Base-by-base conservation (phyloP, 1,140 invertebrate species). In the Harlomillsia oculata region DNA sequence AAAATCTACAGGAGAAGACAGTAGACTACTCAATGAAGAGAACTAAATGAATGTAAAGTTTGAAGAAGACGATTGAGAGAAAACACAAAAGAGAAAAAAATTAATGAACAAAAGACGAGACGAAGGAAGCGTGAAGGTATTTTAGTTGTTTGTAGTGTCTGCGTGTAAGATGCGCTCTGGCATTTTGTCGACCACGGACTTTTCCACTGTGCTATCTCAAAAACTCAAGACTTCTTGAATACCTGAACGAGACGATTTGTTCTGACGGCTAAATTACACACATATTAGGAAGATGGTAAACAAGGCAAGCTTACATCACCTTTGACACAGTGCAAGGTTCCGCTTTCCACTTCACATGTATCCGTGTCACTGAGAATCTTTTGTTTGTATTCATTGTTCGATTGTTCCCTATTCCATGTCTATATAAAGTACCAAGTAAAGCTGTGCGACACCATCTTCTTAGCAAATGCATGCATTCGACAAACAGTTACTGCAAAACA, bases 41-140 rank as follows among this genome's bases (percentile, higher is more conserved):
- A 50, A n/a, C 14, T 25, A 23, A 6, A 37, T 20, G 49, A 34
- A 44, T 23, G 40, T 30, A 37, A 21, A 37, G n/a, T 13, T 20
- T 18, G 20, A 53, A 23, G 49, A 51, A 29, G 39, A 53, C 30
- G 46, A 50, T 21, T 20, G 5, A 3, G 5, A 3, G 9, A 30
- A 30, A 50, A n/a, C 25, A 11, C 14, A 26, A 29, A n/a, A 45
- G 41, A 25, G 29, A 45, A 48, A 56, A 39, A 56, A 40, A 26
- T 48, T 46, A 56, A 56, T 56, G 44, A 56, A 56, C 30, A 30
- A 28, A 30, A 28, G 43, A 16, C 14, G 25, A 16, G 43, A 20
- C 34, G 28, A 30, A 32, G 45, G 45, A 56, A 49, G 53, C 53
- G 53, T 54, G 53, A 54, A 56, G 53, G 44, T 56, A 48, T 56